Conservation (phyloP, 1,140 invertebrate species). For the Globodera rostochiensis region DNA sequence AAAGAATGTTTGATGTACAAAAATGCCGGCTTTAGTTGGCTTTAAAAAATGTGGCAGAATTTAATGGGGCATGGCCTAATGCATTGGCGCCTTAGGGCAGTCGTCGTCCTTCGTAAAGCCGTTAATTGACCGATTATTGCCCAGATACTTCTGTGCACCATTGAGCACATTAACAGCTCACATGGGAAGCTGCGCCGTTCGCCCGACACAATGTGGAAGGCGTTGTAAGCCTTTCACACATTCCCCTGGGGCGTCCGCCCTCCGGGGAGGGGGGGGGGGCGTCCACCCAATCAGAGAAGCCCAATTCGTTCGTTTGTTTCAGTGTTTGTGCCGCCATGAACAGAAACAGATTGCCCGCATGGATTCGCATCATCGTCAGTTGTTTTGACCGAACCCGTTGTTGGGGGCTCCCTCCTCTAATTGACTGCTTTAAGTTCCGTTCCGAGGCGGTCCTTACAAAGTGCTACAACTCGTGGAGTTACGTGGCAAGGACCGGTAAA, state of each 20-base stretch:
- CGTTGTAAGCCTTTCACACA: slow-evolving; percentile 71
- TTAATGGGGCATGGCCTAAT: no score
- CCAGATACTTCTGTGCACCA: slow-evolving; percentile 81
- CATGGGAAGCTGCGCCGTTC: slow-evolving; percentile 89
- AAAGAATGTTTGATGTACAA: no score
- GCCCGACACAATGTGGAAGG: slow-evolving; percentile 95
- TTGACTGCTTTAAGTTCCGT: slow-evolving; percentile 70
- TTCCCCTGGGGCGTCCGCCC: background rate
- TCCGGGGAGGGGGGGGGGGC: no score
- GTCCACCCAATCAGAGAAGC: no score
- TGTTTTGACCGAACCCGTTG: no score
- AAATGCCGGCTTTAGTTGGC: no score
- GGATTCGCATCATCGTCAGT: slow-evolving; percentile 80
- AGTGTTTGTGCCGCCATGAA: slow-evolving; percentile 87
- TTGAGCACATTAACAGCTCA: slow-evolving; percentile 86
- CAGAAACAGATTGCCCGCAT: slow-evolving; percentile 85
- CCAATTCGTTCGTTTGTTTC: background rate
- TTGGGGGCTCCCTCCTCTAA: no score
- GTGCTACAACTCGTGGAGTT: slow-evolving; percentile 91
- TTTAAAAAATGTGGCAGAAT: no score
- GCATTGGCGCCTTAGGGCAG: no score
- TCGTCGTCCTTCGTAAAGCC: no score
- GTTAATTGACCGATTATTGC: slow-evolving; percentile 45
- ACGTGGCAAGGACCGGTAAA: slow-evolving; percentile 85
- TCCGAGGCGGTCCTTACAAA: slow-evolving; percentile 83